These are phyloP conservation scores for Neodiprion pinetum DNA, from an alignment of 1,140 invertebrate species.

Conservation along the genomic window DNA sequence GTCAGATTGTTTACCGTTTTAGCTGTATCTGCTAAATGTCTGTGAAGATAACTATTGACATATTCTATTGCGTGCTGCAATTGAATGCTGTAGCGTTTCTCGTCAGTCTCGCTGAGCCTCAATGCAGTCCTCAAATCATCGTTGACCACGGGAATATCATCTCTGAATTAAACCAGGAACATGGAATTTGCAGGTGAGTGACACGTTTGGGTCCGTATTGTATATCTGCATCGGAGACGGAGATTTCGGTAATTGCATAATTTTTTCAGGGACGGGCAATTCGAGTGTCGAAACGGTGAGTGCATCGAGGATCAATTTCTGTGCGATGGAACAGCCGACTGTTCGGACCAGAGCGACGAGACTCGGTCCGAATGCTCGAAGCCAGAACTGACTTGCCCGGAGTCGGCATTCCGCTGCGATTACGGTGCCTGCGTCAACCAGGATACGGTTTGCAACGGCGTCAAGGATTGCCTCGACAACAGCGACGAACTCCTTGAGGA, in stretches of 20 bases:
- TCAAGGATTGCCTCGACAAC: slow-evolving; percentile 69
- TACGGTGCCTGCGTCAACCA: slow-evolving; percentile 69
- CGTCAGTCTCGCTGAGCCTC: not conserved
- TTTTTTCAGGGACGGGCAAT: slow-evolving; percentile 22
- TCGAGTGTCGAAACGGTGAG: slow-evolving; percentile 48
- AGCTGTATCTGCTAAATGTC: not conserved
- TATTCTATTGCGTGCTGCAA: not conserved
- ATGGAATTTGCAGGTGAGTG: not conserved
- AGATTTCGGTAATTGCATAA: not conserved
- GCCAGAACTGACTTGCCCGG: slow-evolving; percentile 52
- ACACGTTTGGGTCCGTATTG: not conserved
- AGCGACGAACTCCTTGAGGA: slow-evolving; percentile 68
- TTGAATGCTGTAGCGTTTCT: not conserved
- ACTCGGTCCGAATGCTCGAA: slow-evolving; percentile 59
- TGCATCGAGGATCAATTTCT: slow-evolving; percentile 47
- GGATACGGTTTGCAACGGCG: slow-evolving; percentile 64
- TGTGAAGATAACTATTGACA: not conserved
- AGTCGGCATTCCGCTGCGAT: slow-evolving; percentile 63
- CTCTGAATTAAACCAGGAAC: not conserved
- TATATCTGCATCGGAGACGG: not conserved
- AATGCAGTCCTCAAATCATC: not conserved
- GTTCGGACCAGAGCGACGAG: slow-evolving; percentile 68
- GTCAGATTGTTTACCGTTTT: not conserved
- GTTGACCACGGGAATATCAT: not conserved
- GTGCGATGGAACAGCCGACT: slow-evolving; percentile 66